These are phyloP conservation scores for Oreamnos americanus DNA, from an alignment of 2,113 vertebrate species.

Conservation along the genomic window DNA sequence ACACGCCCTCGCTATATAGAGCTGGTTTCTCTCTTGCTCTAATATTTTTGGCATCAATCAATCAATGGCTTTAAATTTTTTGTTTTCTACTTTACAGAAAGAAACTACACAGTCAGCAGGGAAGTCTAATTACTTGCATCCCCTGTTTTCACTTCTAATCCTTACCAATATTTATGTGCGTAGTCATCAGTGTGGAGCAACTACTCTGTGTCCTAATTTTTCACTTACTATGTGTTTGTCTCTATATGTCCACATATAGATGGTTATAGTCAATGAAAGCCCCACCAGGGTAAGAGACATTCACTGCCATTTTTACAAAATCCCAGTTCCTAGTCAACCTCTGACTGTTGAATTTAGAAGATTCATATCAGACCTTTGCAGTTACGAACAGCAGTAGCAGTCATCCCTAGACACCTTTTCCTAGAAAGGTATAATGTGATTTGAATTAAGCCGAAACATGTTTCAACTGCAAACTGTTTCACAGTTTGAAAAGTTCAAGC, in stretches of 20 bases:
- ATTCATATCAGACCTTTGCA: neutral
- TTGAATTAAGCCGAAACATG: neutral
- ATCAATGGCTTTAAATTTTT: neutral
- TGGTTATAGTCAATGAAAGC: neutral
- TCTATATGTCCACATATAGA: neutral
- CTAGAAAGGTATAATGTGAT: neutral
- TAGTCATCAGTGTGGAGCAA: neutral
- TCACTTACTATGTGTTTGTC: neutral
- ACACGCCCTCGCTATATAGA: neutral
- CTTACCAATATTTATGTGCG: neutral
- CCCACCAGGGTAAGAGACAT: neutral
- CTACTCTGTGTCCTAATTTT: neutral
- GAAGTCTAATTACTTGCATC: neutral
- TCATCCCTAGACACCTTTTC: neutral
- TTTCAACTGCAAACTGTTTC: neutral
- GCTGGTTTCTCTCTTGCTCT: neutral
- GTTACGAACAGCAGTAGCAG: neutral
- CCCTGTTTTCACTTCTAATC: neutral
- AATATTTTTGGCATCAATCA: slow-evolving; percentile 6
- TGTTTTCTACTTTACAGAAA: neutral
- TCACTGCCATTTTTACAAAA: neutral
- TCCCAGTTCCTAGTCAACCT: neutral
- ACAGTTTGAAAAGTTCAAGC: neutral
- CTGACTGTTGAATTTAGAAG: neutral
- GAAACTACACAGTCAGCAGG: neutral